Evolutionary conservation across 2,888 invertebrate genomes (phyloP).

Genomic region (Polydrusus tereticollis): DNA sequence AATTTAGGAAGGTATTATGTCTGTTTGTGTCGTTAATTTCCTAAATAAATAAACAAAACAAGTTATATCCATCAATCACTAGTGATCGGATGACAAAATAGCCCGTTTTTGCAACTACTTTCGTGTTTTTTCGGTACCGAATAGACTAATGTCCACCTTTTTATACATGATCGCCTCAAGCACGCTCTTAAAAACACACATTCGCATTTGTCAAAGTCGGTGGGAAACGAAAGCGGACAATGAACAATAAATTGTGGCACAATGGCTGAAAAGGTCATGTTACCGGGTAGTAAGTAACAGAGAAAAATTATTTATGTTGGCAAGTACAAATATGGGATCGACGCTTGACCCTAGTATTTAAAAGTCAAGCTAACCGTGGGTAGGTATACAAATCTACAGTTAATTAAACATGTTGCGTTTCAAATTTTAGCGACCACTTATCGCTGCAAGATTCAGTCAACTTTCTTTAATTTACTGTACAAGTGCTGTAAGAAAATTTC

Average conservation of each 20-base stretch:
- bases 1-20: no score
- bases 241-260: conserved; percentile 40
- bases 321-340: conserved; percentile 43
- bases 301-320: conserved; percentile 46
- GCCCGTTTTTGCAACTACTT: neutral
- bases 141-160: conserved; percentile 22
- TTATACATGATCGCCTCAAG: conserved; percentile 32
- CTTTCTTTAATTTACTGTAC: no score
- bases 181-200: conserved; percentile 37
- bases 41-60: conserved; percentile 5
- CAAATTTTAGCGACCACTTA: no score
- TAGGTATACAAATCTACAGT: no score
- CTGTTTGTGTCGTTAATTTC: neutral
- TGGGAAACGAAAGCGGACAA: conserved; percentile 41
- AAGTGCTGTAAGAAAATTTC: no score
- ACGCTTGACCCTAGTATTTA: neutral
- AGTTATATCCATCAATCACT: neutral
- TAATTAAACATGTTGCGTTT: no score
- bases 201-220: conserved; percentile 45
- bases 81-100: neutral
- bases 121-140: neutral
- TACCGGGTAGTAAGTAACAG: conserved; percentile 25
- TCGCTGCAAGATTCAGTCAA: no score
- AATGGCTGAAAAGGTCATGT: conserved; percentile 44
- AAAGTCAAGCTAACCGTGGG: conserved; percentile 21